These are phyloP conservation scores for Hozukius guyotensis DNA, from an alignment of 2,797 vertebrate species.

Conservation along the genomic window DNA sequence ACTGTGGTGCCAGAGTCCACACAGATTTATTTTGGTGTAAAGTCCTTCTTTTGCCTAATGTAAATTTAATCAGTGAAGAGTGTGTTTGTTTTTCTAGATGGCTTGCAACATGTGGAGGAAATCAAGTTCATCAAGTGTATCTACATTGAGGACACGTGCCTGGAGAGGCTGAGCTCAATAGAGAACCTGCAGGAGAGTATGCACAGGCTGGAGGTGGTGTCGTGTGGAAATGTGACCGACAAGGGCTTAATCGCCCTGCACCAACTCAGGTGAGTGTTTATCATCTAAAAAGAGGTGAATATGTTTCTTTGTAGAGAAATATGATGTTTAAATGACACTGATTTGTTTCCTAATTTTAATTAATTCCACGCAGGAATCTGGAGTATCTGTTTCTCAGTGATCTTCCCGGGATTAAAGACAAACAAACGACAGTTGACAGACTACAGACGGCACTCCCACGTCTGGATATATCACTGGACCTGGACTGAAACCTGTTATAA, in stretches of 20 bases:
- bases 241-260: conserved; percentile 89
- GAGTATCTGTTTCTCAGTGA: conserved; percentile 91
- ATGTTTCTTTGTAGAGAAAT: no score
- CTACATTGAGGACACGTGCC: conserved; percentile 92
- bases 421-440: conserved; percentile 76
- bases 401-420: conserved; percentile 90
- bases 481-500: conserved; percentile 74
- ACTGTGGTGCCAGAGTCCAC: not conserved
- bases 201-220: conserved; percentile 87
- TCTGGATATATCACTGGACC: conserved; percentile 86
- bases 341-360: not conserved
- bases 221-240: conserved; percentile 94
- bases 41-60: not conserved
- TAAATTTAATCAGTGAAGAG: not conserved
- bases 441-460: conserved; percentile 87
- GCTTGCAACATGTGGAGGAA: conserved; percentile 88
- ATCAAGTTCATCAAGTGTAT: conserved; percentile 90
- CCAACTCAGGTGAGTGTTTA: conserved; percentile 82
- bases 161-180: conserved; percentile 88
- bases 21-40: not conserved
- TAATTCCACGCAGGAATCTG: conserved; percentile 86
- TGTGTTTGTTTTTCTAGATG: conserved; percentile 78
- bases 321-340: not conserved
- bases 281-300: not conserved
- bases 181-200: conserved; percentile 88